A percentile compares a stretch with the other conserved stretches of the same genome.
phyloP scores from a whole-genome alignment of 2,113 vertebrate species.

The Maccullochella peelii region DNA sequence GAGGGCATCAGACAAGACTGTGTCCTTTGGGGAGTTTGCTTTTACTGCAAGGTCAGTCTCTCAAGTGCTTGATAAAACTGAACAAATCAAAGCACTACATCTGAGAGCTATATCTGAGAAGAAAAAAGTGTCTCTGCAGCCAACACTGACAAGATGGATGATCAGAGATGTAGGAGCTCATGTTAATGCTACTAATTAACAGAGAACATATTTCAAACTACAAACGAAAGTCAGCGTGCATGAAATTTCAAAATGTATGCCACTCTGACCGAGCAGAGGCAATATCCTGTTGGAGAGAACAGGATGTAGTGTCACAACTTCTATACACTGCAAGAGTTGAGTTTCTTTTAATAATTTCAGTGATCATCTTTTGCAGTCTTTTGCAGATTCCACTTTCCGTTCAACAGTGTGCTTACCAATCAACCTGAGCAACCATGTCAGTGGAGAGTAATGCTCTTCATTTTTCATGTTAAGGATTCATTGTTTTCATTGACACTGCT shows the following conservation, averaged over 20 bases:
- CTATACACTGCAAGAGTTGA: neutral
- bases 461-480: neutral
- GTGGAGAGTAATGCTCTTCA: neutral
- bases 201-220: slow-evolving; percentile 67
- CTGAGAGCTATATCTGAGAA: slow-evolving; percentile 54
- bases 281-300: neutral
- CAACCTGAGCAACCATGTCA: neutral
- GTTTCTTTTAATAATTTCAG: neutral
- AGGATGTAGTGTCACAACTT: neutral
- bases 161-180: slow-evolving; percentile 63
- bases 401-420: neutral
- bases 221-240: slow-evolving; percentile 43
- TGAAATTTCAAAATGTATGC: slow-evolving; percentile 43
- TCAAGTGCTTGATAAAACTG: slow-evolving; percentile 65
- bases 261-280: neutral
- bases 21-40: slow-evolving; percentile 59
- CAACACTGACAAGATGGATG: slow-evolving; percentile 59
- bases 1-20: slow-evolving; percentile 56
- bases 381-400: neutral
- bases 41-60: slow-evolving; percentile 69
- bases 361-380: neutral
- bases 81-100: slow-evolving; percentile 72
- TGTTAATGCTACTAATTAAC: slow-evolving; percentile 70
- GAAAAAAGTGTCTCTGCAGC: slow-evolving; percentile 50
- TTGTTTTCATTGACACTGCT: neutral